These are phyloP conservation scores for Clarias pachynema DNA, from an alignment of 2,797 vertebrate genomes.

Conservation along the genomic window DNA sequence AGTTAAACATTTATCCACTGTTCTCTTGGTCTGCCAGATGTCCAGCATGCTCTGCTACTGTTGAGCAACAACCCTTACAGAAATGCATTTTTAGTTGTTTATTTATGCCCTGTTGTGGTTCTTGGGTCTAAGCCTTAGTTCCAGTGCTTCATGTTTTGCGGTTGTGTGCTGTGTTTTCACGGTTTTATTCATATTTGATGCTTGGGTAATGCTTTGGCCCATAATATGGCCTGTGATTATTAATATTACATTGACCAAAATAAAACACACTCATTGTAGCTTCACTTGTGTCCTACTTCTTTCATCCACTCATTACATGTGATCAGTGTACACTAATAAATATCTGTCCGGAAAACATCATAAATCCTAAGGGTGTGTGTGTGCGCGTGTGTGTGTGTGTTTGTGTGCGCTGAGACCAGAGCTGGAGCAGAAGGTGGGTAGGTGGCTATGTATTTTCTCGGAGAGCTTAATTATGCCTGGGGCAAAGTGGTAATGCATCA, in stretches of 20 bases:
- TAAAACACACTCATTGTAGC: neutral
- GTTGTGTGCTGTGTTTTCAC: neutral
- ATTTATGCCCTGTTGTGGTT: neutral
- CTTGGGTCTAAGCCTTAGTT: neutral
- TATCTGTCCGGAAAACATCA: neutral
- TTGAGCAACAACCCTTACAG: too few relatives aligned
- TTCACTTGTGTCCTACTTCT: constrained; percentile 18
- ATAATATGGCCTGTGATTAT: constrained; percentile 3
- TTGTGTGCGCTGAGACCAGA: constrained; percentile 9
- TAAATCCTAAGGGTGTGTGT: constrained; percentile 2
- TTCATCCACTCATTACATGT: constrained; percentile 20
- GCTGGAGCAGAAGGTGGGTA: constrained; percentile 21
- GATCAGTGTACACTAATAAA: constrained; percentile 20
- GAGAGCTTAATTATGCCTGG: constrained; percentile 55
- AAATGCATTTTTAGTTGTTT: too few relatives aligned
- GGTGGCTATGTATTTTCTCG: constrained; percentile 49
- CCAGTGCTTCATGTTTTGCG: neutral
- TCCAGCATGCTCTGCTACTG: too few relatives aligned
- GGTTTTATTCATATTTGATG: neutral
- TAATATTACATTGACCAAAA: neutral
- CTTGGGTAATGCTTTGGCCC: neutral
- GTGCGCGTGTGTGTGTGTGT: constrained; percentile 13
- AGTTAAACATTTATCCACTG: too few relatives aligned
- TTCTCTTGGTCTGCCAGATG: too few relatives aligned
- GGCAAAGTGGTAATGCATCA: constrained; percentile 55